Conservation (phyloP, 2,888 invertebrate species). For the Eristalis arbustorum region DNA sequence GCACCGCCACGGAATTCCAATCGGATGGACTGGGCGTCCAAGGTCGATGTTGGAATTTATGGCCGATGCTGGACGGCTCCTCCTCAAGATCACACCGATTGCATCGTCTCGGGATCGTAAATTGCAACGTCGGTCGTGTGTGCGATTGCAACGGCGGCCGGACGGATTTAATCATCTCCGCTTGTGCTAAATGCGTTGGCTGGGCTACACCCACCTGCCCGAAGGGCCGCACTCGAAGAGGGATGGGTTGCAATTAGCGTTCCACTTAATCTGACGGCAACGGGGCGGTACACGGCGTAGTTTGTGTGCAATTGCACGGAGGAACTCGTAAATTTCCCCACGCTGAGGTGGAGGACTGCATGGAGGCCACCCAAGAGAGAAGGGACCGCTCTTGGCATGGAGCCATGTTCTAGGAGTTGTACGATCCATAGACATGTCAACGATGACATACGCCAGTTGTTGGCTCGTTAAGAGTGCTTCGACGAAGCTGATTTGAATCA, state of each 20-base stretch:
- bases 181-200: constrained; percentile 25
- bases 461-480: background rate
- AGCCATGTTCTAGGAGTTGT: background rate
- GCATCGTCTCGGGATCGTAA: constrained; percentile 12
- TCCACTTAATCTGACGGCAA: constrained; percentile 3
- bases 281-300: background rate
- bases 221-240: constrained; percentile 1
- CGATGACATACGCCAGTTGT: background rate
- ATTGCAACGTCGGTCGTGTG: background rate
- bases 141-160: background rate
- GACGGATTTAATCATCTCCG: constrained; percentile 26
- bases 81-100: constrained; percentile 32
- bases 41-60: constrained; percentile 43
- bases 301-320: background rate
- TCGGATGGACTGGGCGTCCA: constrained; percentile 9
- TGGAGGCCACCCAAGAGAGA: background rate
- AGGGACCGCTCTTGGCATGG: too few species aligned
- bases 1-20: background rate
- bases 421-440: background rate
- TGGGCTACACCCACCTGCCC: constrained; percentile 28
- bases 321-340: background rate
- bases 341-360: background rate
- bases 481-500: background rate
- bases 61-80: background rate
- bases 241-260: constrained; percentile 21